These are phyloP conservation scores for Protobothrops mucrosquamatus DNA, from an alignment of 2,113 vertebrate species.

Conservation along the genomic window DNA sequence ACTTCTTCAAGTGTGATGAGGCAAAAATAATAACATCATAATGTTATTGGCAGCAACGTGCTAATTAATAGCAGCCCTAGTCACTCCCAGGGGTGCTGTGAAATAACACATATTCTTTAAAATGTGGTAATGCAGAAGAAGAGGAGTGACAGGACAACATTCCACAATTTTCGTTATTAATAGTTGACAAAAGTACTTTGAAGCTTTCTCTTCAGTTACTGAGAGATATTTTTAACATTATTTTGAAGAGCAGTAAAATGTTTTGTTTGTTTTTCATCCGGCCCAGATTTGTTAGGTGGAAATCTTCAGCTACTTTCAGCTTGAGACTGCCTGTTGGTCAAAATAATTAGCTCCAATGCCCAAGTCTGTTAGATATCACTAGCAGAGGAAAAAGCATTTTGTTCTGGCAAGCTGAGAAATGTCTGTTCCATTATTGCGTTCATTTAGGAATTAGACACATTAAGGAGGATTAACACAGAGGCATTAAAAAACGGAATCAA, in stretches of 20 bases:
- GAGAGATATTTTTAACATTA: slow-evolving; percentile 55
- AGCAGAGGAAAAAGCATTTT: slow-evolving; percentile 35
- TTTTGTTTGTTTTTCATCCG: slow-evolving; percentile 23
- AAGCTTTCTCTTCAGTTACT: slow-evolving; percentile 58
- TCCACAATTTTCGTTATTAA: slow-evolving; percentile 43
- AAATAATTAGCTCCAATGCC: slow-evolving; percentile 57
- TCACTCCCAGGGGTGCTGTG: slow-evolving; percentile 43
- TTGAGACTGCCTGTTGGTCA: slow-evolving; percentile 58
- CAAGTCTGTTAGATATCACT: slow-evolving; percentile 38
- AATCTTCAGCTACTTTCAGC: slow-evolving; percentile 54
- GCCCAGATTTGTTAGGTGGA: slow-evolving; percentile 50
- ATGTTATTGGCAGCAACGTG: slow-evolving; percentile 46
- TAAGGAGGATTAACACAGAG: slow-evolving; percentile 59
- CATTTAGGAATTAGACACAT: slow-evolving; percentile 53
- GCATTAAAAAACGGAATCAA: slow-evolving; percentile 64
- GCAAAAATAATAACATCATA: slow-evolving; percentile 50
- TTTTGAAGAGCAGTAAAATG: slow-evolving; percentile 49
- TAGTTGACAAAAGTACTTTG: slow-evolving; percentile 59
- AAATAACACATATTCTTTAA: slow-evolving; percentile 44
- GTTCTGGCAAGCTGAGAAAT: slow-evolving; percentile 43
- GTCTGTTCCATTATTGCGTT: slow-evolving; percentile 44
- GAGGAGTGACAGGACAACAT: slow-evolving; percentile 18
- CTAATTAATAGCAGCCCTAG: slow-evolving; percentile 57
- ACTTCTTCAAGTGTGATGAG: slow-evolving; percentile 40
- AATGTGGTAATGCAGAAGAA: slow-evolving; percentile 13